Conservation (phyloP, 2,888 invertebrate genomes). For the Polietes domitor region DNA sequence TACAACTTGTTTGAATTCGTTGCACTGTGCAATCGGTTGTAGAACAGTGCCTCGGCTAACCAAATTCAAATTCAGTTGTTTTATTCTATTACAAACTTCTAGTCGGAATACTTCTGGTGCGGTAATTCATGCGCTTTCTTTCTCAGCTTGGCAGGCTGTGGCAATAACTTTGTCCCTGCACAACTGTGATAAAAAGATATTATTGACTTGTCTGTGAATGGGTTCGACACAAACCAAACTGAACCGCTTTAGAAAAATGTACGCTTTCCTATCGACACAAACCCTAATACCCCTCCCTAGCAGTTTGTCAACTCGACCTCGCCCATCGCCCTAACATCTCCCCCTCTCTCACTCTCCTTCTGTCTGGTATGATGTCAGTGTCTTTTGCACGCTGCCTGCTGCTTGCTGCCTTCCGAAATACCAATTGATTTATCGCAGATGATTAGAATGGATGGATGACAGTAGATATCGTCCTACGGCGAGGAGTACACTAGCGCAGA, state of each 20-base stretch:
- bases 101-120: background rate
- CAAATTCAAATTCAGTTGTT: slow-evolving; percentile 56
- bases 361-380: background rate
- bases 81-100: slow-evolving; percentile 37
- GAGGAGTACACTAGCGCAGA: slow-evolving; percentile 23
- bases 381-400: slow-evolving; percentile 24
- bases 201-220: slow-evolving; percentile 65
- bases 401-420: slow-evolving; percentile 71
- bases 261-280: background rate
- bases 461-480: slow-evolving; percentile 41
- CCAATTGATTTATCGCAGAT: slow-evolving; percentile 75
- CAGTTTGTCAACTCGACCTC: too few species aligned
- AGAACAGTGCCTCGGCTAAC: slow-evolving; percentile 16
- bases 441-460: slow-evolving; percentile 66
- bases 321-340: too few species aligned
- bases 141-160: slow-evolving; percentile 61
- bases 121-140: slow-evolving; percentile 60
- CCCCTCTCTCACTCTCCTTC: background rate
- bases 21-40: slow-evolving; percentile 32
- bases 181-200: slow-evolving; percentile 65
- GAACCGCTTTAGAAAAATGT: slow-evolving; percentile 52
- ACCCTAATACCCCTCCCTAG: background rate
- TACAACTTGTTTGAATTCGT: too few species aligned
- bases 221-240: slow-evolving; percentile 65
- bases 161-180: slow-evolving; percentile 66